phyloP scores from a whole-genome alignment of 2,797 vertebrate genomes.

The Diglossa cyanea region DNA sequence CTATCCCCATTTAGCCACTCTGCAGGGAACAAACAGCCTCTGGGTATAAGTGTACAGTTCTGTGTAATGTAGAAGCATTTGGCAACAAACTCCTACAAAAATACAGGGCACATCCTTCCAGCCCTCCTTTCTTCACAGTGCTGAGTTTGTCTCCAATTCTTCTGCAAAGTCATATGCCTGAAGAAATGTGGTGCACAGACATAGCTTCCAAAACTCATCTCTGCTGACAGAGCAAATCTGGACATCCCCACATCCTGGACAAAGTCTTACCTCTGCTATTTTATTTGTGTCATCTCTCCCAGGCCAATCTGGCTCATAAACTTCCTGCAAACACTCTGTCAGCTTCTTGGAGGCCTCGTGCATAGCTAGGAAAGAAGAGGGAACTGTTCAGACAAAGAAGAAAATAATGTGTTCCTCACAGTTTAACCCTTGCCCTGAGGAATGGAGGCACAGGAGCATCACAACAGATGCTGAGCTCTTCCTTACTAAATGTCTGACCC shows the following conservation, averaged over 20 bases:
- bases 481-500: neutral
- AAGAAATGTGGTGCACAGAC: neutral
- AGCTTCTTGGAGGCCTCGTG: conserved; percentile 95
- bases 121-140: neutral
- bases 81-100: neutral
- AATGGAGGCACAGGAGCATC: neutral
- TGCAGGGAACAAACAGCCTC: neutral
- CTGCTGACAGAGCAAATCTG: neutral
- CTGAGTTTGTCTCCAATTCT: neutral
- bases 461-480: neutral
- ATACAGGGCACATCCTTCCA: neutral
- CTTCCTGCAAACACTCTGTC: conserved; percentile 91
- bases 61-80: neutral
- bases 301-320: conserved; percentile 95
- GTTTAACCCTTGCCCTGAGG: neutral
- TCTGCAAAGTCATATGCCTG: neutral
- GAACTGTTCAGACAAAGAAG: neutral
- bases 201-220: neutral
- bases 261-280: conserved; percentile 86
- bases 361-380: conserved; percentile 85
- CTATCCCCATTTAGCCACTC: neutral
- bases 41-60: neutral
- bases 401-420: neutral
- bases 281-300: conserved; percentile 90
- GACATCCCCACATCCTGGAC: neutral